A percentile compares a stretch with the other conserved stretches of the same genome.
Evolutionary conservation across 2,888 invertebrate species (phyloP).

Genomic region (Archips crataeganus): DNA sequence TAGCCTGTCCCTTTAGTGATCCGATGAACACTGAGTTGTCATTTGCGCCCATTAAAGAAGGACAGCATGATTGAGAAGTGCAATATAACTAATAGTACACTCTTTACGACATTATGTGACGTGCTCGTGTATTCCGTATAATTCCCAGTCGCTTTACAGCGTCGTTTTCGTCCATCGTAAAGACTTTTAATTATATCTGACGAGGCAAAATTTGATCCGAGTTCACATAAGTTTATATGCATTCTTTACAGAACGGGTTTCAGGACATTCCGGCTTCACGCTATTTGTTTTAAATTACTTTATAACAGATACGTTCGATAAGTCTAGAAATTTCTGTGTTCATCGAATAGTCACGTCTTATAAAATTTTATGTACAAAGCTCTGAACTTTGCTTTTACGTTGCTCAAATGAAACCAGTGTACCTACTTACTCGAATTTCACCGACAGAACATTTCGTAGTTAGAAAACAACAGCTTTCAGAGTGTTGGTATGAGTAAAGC

Average conservation of each 20-base stretch:
- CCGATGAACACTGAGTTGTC: background rate
- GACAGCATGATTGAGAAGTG: background rate
- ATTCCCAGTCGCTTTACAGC: constrained; percentile 75
- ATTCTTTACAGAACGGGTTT: constrained; percentile 64
- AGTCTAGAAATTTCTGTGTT: constrained; percentile 1
- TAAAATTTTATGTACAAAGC: constrained; percentile 20
- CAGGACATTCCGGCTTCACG: constrained; percentile 59
- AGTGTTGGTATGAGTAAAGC: constrained; percentile 39
- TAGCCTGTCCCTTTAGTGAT: no score
- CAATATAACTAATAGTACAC: constrained; percentile 47
- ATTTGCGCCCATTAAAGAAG: background rate
- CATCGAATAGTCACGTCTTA: constrained; percentile 13
- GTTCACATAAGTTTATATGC: constrained; percentile 60
- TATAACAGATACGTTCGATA: constrained; percentile 47
- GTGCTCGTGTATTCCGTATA: constrained; percentile 65
- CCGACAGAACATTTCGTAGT: constrained; percentile 36
- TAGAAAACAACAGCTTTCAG: constrained; percentile 39
- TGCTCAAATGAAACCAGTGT: constrained; percentile 31
- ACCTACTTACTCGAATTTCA: constrained; percentile 23
- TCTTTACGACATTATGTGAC: constrained; percentile 67
- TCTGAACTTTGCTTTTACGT: constrained; percentile 40
- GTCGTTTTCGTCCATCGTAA: constrained; percentile 76
- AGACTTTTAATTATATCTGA: constrained; percentile 77
- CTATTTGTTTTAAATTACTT: constrained; percentile 61
- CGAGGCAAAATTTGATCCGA: constrained; percentile 45